Evolutionary conservation across 2,888 invertebrate genomes (phyloP).

Genomic region (Lacanobia oleracea): DNA sequence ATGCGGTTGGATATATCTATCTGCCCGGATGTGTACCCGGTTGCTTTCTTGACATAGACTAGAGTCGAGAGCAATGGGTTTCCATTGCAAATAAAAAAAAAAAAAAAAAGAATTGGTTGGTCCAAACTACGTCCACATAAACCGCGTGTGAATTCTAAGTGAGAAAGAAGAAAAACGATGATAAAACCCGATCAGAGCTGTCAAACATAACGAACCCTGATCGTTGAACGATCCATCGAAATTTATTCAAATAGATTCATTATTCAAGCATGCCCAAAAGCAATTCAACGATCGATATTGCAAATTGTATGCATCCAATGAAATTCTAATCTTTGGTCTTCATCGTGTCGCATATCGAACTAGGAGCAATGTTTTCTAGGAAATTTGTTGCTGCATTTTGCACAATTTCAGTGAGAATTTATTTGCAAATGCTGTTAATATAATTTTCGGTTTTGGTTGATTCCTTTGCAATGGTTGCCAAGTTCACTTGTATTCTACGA

Average conservation of each 20-base stretch:
- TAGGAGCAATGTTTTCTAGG: constrained; percentile 1
- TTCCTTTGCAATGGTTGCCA: constrained; percentile 14
- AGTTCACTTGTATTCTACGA: background rate
- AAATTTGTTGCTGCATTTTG: background rate
- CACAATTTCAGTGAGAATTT: background rate
- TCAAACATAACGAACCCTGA: constrained; percentile 23
- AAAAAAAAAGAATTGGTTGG: too few relatives aligned
- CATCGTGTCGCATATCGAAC: constrained; percentile 10
- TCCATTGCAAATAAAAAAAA: too few relatives aligned
- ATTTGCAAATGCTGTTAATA: background rate
- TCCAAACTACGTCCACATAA: background rate
- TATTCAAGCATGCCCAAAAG: constrained; percentile 61
- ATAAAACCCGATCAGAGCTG: background rate
- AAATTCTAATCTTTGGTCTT: constrained; percentile 46
- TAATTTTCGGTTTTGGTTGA: background rate
- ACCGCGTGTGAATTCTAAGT: background rate
- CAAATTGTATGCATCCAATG: constrained; percentile 56
- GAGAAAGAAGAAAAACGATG: background rate
- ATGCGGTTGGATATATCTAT: too few relatives aligned
- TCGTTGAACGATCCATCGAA: constrained; percentile 31
- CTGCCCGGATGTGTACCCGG: too few relatives aligned
- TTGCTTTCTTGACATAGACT: too few relatives aligned
- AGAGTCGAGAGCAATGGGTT: too few relatives aligned
- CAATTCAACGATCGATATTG: constrained; percentile 57
- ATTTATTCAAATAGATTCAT: constrained; percentile 66